A percentile compares a stretch with the other conserved stretches of the same genome.
Evolutionary conservation across 2,888 invertebrate genomes (phyloP).

Genomic region (Ennomos erosarius): DNA sequence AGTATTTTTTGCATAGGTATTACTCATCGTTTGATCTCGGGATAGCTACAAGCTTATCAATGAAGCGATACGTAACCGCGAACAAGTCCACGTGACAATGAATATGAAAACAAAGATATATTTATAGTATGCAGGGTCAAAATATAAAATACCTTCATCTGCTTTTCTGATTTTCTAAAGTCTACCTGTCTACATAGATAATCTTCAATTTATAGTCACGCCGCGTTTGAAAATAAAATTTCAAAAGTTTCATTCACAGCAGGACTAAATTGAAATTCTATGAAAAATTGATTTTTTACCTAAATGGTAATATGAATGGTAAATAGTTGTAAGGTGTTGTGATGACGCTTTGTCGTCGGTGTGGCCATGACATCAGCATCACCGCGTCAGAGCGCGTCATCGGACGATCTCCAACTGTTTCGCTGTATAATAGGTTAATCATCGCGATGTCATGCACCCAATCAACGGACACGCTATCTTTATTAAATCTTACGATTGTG

Average conservation of each 20-base stretch:
- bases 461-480: slow-evolving; percentile 61
- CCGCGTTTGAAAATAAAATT: no score
- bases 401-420: slow-evolving; percentile 61
- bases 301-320: slow-evolving; percentile 12
- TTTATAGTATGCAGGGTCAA: no score
- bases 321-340: slow-evolving; percentile 43
- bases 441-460: slow-evolving; percentile 64
- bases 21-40: slow-evolving; percentile 69
- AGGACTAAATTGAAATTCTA: not conserved
- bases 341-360: slow-evolving; percentile 62
- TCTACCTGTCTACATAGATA: no score
- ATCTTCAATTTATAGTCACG: no score
- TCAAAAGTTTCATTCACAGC: not conserved
- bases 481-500: slow-evolving; percentile 60
- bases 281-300: not conserved
- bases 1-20: slow-evolving; percentile 67
- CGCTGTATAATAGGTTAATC: slow-evolving; percentile 63
- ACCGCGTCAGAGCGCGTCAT: slow-evolving; percentile 75
- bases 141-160: no score
- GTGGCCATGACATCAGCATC: slow-evolving; percentile 75
- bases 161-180: no score
- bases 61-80: slow-evolving; percentile 55
- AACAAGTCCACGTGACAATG: slow-evolving; percentile 37
- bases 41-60: slow-evolving; percentile 64
- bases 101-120: slow-evolving; percentile 6